These are phyloP conservation scores for Rissa tridactyla DNA, from an alignment of 2,113 vertebrate species.

Conservation along the genomic window DNA sequence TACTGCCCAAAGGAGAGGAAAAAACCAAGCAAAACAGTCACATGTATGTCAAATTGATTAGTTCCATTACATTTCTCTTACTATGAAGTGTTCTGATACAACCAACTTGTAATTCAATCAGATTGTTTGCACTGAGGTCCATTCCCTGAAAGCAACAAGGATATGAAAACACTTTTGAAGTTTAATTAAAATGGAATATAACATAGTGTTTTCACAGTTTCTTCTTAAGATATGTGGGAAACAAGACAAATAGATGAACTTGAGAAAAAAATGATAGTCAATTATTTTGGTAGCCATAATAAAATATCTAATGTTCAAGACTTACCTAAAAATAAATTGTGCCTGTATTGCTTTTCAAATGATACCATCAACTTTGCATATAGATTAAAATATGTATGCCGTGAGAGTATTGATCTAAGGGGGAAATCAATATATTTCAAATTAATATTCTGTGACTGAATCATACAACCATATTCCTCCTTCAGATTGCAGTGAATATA, in stretches of 20 bases:
- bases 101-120: not conserved
- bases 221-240: not conserved
- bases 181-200: conserved; percentile 14
- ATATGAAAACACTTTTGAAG: not conserved
- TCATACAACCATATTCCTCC: not conserved
- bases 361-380: conserved; percentile 20
- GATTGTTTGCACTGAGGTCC: not conserved
- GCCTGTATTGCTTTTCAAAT: conserved; percentile 6
- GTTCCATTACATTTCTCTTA: not conserved
- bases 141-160: not conserved
- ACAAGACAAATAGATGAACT: not conserved
- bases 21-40: not conserved
- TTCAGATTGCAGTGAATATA: not conserved
- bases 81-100: not conserved
- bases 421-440: not conserved
- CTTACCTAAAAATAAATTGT: not conserved
- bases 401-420: not conserved
- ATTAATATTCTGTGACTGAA: not conserved
- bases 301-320: not conserved
- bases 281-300: not conserved
- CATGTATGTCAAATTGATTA: not conserved
- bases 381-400: conserved; percentile 20
- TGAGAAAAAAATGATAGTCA: not conserved
- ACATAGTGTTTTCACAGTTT: not conserved
- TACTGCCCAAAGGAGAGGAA: not conserved